Conservation (phyloP, 1,140 invertebrate species). For the Thaumetopoea pityocampa region DNA sequence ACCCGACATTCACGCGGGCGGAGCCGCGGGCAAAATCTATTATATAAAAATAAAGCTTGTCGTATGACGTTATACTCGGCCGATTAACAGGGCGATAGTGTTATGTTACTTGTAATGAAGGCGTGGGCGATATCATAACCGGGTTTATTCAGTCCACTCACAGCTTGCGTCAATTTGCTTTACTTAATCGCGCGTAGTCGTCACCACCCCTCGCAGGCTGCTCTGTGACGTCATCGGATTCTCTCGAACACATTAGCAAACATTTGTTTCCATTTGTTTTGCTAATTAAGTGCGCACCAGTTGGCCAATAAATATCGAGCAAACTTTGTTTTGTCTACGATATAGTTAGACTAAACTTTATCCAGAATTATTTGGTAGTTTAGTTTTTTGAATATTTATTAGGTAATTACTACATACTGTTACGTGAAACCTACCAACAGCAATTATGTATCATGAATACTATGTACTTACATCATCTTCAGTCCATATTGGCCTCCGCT, state of each 20-base stretch:
- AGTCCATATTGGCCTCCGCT: too few relatives aligned
- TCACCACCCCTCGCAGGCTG: constrained; percentile 34
- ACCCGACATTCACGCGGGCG: too few relatives aligned
- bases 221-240: constrained; percentile 22
- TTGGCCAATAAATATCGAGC: constrained; percentile 1
- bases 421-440: too few relatives aligned
- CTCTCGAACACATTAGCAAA: constrained; percentile 20
- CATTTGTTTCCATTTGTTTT: constrained; percentile 23
- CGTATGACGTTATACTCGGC: constrained; percentile 6
- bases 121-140: constrained; percentile 38
- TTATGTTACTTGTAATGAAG: constrained; percentile 29
- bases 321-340: constrained; percentile 14
- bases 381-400: too few relatives aligned
- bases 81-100: constrained; percentile 14
- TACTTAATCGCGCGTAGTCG: constrained; percentile 39
- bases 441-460: too few relatives aligned
- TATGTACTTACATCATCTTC: too few relatives aligned
- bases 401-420: too few relatives aligned
- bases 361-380: too few relatives aligned
- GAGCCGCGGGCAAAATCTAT: background rate
- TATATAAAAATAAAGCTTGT: constrained; percentile 4
- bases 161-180: constrained; percentile 61
- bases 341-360: constrained; percentile 3
- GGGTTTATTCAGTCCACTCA: constrained; percentile 18
- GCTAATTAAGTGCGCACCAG: constrained; percentile 8